These are phyloP conservation scores for Augiades crinisus DNA, from an alignment of 2,888 invertebrate genomes.

Conservation along the genomic window DNA sequence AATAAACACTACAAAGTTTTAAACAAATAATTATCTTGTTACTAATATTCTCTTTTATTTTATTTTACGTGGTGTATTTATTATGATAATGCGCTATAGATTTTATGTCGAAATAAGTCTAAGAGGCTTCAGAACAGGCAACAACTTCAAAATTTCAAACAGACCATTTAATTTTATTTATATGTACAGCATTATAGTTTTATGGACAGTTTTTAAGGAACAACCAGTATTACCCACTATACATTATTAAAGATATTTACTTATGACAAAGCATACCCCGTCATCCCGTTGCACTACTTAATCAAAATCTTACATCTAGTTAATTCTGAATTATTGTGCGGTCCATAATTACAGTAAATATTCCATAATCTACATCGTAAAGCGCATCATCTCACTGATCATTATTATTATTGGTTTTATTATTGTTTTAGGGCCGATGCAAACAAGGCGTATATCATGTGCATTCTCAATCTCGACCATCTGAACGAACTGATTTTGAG, in stretches of 20 bases:
- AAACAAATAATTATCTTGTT: too few relatives aligned
- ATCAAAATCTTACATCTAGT: constrained; percentile 10
- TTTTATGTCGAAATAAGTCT: too few relatives aligned
- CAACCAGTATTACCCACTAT: constrained; percentile 18
- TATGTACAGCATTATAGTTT: not conserved
- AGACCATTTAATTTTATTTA: too few relatives aligned
- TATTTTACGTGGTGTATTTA: too few relatives aligned
- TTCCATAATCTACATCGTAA: constrained; percentile 30
- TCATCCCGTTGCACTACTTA: constrained; percentile 20
- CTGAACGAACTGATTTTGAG: too few relatives aligned
- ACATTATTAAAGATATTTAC: constrained; percentile 3
- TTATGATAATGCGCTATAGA: too few relatives aligned
- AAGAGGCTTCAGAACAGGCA: too few relatives aligned
- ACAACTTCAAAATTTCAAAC: too few relatives aligned
- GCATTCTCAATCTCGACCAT: too few relatives aligned
- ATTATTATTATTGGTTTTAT: constrained; percentile 16
- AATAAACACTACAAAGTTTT: too few relatives aligned
- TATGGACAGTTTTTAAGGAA: constrained; percentile 20
- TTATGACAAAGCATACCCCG: constrained; percentile 22
- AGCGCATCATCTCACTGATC: constrained; percentile 39
- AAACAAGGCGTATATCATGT: not conserved
- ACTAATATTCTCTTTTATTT: too few relatives aligned
- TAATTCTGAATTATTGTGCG: constrained; percentile 24
- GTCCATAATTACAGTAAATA: constrained; percentile 13
- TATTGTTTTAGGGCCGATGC: not conserved